phyloP scores from a whole-genome alignment of 2,113 vertebrate species.

The Anthoscopus minutus region DNA sequence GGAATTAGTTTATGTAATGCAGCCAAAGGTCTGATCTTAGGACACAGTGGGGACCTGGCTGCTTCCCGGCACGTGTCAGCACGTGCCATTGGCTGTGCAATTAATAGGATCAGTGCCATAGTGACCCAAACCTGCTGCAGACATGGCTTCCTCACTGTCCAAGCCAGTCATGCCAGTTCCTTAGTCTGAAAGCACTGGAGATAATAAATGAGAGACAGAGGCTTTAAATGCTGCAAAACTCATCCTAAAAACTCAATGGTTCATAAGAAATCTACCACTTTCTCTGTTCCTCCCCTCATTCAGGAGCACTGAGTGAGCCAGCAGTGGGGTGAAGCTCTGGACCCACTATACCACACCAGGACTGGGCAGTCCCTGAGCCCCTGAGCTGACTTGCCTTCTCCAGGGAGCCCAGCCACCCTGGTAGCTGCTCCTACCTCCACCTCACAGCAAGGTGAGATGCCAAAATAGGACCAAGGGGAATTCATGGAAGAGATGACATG shows the following conservation, averaged over 20 bases:
- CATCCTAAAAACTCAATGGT: fast-evolving
- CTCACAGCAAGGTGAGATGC: fast-evolving
- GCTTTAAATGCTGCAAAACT: neutral
- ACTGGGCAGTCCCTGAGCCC: fast-evolving
- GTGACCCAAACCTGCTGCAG: neutral
- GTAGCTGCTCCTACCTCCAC: neutral
- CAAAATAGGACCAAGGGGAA: neutral
- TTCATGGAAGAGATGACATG: neutral
- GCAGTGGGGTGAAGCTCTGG: fast-evolving
- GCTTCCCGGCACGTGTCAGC: neutral
- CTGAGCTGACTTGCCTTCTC: neutral
- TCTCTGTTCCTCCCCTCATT: neutral
- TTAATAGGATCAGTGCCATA: fast-evolving
- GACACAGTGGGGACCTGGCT: fast-evolving
- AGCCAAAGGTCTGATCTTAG: neutral
- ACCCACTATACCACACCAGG: fast-evolving
- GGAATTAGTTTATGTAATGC: fast-evolving
- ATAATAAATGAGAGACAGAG: neutral
- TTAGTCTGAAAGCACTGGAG: fast-evolving
- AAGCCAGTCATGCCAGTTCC: fast-evolving
- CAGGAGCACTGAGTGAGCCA: neutral
- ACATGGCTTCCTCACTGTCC: fast-evolving
- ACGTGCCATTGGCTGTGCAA: neutral
- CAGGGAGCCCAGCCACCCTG: fast-evolving
- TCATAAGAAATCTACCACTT: neutral